These are phyloP conservation scores for Natrix natrix DNA, from an alignment of 2,797 vertebrate genomes.

Conservation along the genomic window DNA sequence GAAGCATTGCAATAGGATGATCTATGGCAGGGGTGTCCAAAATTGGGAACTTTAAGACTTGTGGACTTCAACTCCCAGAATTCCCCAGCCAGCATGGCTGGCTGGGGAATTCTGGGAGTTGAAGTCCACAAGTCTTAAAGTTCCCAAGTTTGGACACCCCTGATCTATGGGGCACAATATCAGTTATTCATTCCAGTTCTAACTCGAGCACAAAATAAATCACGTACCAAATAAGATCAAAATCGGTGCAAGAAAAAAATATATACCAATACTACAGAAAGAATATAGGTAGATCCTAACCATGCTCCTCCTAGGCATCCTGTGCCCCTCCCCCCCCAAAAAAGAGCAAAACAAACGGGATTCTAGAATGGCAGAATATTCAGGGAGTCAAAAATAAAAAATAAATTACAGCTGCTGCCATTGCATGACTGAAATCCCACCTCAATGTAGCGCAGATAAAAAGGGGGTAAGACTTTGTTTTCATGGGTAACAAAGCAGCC, in stretches of 20 bases:
- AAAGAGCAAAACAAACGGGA: not conserved
- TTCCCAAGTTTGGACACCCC: no score
- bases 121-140: no score
- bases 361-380: not conserved
- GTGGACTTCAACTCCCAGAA: no score
- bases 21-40: no score
- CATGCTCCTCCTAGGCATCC: fast-evolving
- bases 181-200: not conserved
- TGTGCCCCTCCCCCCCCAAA: not conserved
- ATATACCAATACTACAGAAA: fast-evolving
- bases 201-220: not conserved
- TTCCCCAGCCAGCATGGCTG: no score
- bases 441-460: not conserved
- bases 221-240: not conserved
- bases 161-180: not conserved
- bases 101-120: no score
- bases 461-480: not conserved
- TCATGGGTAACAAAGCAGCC: not conserved
- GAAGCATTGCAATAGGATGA: not conserved
- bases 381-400: not conserved
- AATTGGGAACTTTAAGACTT: no score
- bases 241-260: not conserved
- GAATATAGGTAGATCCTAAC: not conserved
- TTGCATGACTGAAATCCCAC: not conserved
- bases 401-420: not conserved